Evolutionary conservation across 2,888 invertebrate genomes (phyloP), one percentile per base, ranked within the genome.

Genomic region (Acholoe squamosa): DNA sequence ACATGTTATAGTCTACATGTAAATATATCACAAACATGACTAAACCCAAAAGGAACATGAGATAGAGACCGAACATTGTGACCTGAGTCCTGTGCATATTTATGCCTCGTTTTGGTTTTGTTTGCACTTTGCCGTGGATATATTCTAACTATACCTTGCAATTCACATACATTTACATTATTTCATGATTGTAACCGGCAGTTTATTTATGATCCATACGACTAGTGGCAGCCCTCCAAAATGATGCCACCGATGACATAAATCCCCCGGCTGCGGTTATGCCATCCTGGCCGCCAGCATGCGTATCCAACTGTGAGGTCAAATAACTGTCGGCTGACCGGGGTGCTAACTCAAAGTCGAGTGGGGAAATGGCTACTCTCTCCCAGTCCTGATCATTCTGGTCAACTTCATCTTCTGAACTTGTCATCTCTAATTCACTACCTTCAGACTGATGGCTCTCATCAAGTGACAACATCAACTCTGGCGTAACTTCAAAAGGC

Each of bases 221-320:
- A 28, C 91, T 67, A 10, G 89, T 91, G 31, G 89, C 91, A 5
- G 91, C 93, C 80, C 93, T 97, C 97, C 98, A 98, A 94, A 98
- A 97, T 91, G 98, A 98, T 80, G 97, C 97, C 93, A 98, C 96
- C 92, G 98, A 97, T 91, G 98, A 98, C 94, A 98, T 97, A 33
- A 98, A 96, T 89, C 98, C 97, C 51, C 97, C 97, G 71, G 97
- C 97, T 96, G 97, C 97, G 92, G 91, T 91, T 10, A 31, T 25
- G n/a, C 54, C 86, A 7, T 86, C 86, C n/a, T 92, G 91, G 19
- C 56, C 25, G 33, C 31, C 71, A 12, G 61, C 51, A 28, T 56
- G 84, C 22, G 76, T 33, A 1, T 90, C 67, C 31, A 90, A 22
- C 61, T 84, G 84, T 28, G 76, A 54, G 28, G 90, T 51, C 34